These are phyloP conservation scores for Bombus pyrosoma DNA, from an alignment of 1,140 invertebrate species.

Conservation along the genomic window DNA sequence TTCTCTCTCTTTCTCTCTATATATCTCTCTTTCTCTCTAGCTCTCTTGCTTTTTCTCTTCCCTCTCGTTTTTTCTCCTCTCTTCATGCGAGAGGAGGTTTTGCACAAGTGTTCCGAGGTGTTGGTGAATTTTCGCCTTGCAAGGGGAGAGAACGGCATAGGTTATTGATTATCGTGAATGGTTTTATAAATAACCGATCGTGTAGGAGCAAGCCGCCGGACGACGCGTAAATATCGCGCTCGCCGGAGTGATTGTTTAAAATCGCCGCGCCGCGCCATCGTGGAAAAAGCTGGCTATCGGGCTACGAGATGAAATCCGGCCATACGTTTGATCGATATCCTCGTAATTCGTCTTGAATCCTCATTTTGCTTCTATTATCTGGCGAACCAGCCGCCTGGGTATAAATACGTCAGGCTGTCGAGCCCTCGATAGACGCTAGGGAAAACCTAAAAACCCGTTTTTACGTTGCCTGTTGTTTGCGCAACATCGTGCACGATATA, in stretches of 20 bases:
- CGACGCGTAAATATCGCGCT: constrained; percentile 73
- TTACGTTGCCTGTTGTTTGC: not conserved
- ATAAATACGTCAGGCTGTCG: not conserved
- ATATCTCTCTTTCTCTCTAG: not conserved
- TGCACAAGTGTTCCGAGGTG: constrained; percentile 58
- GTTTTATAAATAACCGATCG: constrained; percentile 82
- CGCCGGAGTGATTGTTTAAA: constrained; percentile 64
- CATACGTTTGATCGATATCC: constrained; percentile 37
- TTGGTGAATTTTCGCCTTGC: constrained; percentile 65
- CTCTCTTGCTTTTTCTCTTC: not conserved
- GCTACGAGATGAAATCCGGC: constrained; percentile 1
- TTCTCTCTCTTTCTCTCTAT: not conserved
- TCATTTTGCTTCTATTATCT: constrained; percentile 24
- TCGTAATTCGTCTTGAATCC: constrained; percentile 44
- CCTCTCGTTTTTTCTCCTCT: not conserved
- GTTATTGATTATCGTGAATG: constrained; percentile 82
- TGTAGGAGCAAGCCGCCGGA: constrained; percentile 69
- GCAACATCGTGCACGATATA: not conserved
- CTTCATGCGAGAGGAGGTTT: constrained; percentile 34
- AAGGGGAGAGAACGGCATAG: constrained; percentile 68
- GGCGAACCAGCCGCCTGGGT: not conserved
- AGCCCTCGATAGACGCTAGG: not conserved
- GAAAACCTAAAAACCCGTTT: not conserved
- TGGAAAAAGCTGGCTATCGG: not conserved
- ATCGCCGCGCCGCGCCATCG: constrained; percentile 20